Conservation (phyloP, 2,797 vertebrate genomes). For the Trachops cirrhosus region DNA sequence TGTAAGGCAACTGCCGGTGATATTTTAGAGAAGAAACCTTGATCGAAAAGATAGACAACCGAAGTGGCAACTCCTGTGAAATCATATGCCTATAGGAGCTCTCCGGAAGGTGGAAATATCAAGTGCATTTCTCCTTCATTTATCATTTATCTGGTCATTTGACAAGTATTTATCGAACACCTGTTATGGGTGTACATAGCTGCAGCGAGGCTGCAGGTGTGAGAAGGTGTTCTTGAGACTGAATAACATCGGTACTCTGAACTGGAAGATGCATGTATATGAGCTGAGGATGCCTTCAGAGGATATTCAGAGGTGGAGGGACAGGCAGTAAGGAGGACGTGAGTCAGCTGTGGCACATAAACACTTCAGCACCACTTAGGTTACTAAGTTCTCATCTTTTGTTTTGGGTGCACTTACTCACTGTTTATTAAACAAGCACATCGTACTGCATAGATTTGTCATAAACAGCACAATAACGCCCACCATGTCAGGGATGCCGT, state of each 20-base stretch:
- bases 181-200: not conserved
- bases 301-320: conserved; percentile 26
- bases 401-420: not conserved
- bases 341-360: not conserved
- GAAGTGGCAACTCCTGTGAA: conserved; percentile 23
- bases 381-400: conserved; percentile 35
- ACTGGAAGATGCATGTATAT: not conserved
- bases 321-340: not conserved
- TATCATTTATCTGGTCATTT: conserved; percentile 41
- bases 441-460: not conserved
- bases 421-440: not conserved
- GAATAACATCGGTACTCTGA: not conserved
- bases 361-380: not conserved
- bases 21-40: conserved; percentile 30
- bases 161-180: conserved; percentile 18
- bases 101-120: conserved; percentile 10
- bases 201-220: not conserved
- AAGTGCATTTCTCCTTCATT: not conserved
- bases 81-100: not conserved
- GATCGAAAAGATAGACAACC: conserved; percentile 24
- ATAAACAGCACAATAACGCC: not conserved
- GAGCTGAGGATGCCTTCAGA: conserved; percentile 27
- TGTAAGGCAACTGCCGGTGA: conserved; percentile 14
- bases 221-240: not conserved
- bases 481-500: not conserved